phyloP scores from a whole-genome alignment of 2,113 vertebrate species.

The Hemibates koningsi region DNA sequence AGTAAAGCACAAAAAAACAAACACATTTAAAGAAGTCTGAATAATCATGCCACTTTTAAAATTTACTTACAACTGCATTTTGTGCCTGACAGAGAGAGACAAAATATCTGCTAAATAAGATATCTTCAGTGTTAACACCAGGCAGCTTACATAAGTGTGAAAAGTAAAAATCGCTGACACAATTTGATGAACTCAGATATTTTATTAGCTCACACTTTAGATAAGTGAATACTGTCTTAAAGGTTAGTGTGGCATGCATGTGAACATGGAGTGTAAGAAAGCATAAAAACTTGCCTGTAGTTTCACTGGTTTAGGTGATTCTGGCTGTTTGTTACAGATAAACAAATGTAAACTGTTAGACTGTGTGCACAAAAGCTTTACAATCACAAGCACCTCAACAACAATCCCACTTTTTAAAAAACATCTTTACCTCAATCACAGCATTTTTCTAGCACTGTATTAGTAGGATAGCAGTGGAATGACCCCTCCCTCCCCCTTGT shows the following conservation, averaged over 20 bases:
- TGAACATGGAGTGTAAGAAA: slow-evolving; percentile 42
- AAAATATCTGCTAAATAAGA: slow-evolving; percentile 19
- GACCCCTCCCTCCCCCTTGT: neutral
- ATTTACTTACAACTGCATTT: slow-evolving; percentile 61
- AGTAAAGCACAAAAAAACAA: neutral
- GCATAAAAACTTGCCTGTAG: slow-evolving; percentile 89
- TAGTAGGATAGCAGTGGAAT: neutral
- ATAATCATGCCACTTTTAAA: slow-evolving; percentile 15
- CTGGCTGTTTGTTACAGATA: slow-evolving; percentile 89
- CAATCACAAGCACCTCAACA: neutral
- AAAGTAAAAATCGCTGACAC: neutral
- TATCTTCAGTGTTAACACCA: neutral
- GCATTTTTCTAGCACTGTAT: neutral
- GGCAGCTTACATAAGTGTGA: neutral
- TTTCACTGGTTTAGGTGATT: slow-evolving; percentile 92
- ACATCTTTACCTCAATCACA: neutral
- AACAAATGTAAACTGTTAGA: slow-evolving; percentile 86
- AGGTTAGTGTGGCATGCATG: slow-evolving; percentile 51
- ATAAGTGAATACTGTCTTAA: neutral
- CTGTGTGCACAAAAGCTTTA: neutral
- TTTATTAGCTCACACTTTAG: neutral
- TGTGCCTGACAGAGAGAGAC: slow-evolving; percentile 44
- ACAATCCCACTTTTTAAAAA: neutral
- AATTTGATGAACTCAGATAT: neutral
- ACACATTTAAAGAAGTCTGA: neutral